Percentiles rank a stretch among this genome's conserved stretches.
These are phyloP conservation scores for Epinotia brunnichana DNA, from an alignment of 2,888 invertebrate species.

Conservation along the genomic window DNA sequence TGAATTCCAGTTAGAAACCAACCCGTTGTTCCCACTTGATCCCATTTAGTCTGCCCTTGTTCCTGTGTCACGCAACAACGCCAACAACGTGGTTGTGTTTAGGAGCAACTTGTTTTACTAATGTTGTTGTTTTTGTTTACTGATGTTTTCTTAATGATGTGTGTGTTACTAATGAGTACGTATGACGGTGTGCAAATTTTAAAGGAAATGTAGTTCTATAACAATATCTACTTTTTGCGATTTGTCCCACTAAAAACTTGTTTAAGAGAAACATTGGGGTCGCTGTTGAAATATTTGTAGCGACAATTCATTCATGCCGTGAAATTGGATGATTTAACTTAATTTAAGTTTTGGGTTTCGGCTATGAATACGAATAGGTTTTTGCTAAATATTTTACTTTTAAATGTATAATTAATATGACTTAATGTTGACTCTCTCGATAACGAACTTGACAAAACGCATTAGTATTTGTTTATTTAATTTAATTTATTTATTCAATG, in stretches of 20 bases:
- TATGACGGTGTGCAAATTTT: neutral
- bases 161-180: neutral
- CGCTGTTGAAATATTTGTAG: slow-evolving; percentile 29
- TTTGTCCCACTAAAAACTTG: slow-evolving; percentile 4
- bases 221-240: neutral
- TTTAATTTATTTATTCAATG: too few relatives aligned
- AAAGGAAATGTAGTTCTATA: neutral
- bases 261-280: slow-evolving; percentile 1
- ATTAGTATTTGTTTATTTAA: too few relatives aligned
- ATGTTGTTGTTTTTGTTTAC: too few relatives aligned
- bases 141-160: slow-evolving; percentile 46
- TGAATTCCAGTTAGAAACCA: slow-evolving; percentile 54
- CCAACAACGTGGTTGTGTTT: slow-evolving; percentile 50
- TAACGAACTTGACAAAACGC: too few relatives aligned
- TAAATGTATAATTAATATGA: neutral
- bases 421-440: too few relatives aligned
- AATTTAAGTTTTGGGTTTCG: slow-evolving; percentile 17
- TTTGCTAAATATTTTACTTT: neutral
- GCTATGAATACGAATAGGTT: neutral
- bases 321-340: slow-evolving; percentile 24
- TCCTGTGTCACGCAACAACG: too few relatives aligned
- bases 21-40: slow-evolving; percentile 55
- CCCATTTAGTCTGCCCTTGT: slow-evolving; percentile 53
- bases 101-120: slow-evolving; percentile 51
- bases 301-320: slow-evolving; percentile 33